Conservation (phyloP, 2,797 vertebrate genomes). For the Muscicapa striata region DNA sequence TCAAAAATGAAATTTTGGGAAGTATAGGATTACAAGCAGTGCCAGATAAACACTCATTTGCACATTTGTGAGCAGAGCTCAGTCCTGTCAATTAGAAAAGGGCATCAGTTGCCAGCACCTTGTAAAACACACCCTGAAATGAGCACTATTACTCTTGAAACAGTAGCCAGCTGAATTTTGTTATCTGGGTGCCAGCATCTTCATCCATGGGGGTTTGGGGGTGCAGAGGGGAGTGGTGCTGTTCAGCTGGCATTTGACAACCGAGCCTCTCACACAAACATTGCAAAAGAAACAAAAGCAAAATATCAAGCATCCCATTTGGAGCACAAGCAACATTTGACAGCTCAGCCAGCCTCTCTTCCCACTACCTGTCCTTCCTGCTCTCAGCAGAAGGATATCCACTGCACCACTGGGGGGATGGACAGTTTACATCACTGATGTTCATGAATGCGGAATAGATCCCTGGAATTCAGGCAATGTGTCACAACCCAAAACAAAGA, state of each 20-base stretch:
- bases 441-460: background rate
- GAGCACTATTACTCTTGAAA: background rate
- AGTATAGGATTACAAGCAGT: background rate
- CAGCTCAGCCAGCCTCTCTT: background rate
- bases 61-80: background rate
- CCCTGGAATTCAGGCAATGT: background rate
- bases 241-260: background rate
- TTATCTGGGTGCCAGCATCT: background rate
- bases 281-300: background rate
- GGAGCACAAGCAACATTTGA: background rate
- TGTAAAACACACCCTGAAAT: background rate
- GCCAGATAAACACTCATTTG: background rate
- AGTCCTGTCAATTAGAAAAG: background rate
- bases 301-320: background rate
- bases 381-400: background rate
- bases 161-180: background rate
- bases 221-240: background rate
- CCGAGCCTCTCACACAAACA: background rate
- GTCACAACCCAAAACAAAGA: background rate
- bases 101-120: background rate
- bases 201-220: fast-evolving
- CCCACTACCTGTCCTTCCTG: background rate
- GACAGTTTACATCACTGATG: background rate
- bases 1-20: background rate
- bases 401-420: background rate